Conservation (phyloP, 2,888 invertebrate species). For the Sclerodermus sp. region DNA sequence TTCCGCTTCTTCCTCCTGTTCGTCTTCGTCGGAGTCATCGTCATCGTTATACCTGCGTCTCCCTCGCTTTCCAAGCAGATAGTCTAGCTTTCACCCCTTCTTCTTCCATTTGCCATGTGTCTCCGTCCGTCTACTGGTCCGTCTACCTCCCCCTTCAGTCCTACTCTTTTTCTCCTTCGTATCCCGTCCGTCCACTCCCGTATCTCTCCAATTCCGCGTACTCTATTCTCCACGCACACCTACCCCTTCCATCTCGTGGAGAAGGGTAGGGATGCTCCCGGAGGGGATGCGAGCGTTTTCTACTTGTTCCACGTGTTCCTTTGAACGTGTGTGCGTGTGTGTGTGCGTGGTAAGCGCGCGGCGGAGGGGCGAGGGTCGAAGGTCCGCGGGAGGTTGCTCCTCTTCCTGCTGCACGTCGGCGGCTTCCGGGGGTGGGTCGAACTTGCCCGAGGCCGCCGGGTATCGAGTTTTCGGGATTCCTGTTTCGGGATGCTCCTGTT, state of each 20-base stretch:
- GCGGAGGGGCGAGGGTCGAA: neutral
- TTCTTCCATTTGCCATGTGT: too few species aligned
- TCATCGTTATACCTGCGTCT: slow-evolving; percentile 1
- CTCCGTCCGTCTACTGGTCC: too few species aligned
- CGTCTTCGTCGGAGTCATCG: too few species aligned
- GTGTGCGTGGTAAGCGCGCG: neutral
- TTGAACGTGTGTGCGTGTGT: too few species aligned
- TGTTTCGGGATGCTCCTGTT: slow-evolving; percentile 8
- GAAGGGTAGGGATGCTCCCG: too few species aligned
- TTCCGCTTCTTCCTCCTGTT: too few species aligned
- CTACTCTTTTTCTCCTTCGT: slow-evolving; percentile 7
- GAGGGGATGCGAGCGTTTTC: too few species aligned
- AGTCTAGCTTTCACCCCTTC: slow-evolving; percentile 9
- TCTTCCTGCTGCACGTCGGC: slow-evolving; percentile 6
- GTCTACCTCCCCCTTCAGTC: too few species aligned
- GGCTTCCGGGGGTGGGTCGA: slow-evolving; percentile 20
- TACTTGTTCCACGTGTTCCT: too few species aligned
- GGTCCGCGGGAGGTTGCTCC: slow-evolving; percentile 22
- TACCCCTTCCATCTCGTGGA: too few species aligned
- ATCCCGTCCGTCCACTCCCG: slow-evolving; percentile 11
- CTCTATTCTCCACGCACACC: slow-evolving; percentile 1
- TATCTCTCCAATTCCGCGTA: slow-evolving; percentile 2
- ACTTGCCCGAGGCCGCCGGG: slow-evolving; percentile 18
- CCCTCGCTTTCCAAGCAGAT: too few species aligned
- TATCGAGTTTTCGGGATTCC: slow-evolving; percentile 11